phyloP scores from a whole-genome alignment of 2,888 invertebrate species.

The Chrysolina haemoptera region DNA sequence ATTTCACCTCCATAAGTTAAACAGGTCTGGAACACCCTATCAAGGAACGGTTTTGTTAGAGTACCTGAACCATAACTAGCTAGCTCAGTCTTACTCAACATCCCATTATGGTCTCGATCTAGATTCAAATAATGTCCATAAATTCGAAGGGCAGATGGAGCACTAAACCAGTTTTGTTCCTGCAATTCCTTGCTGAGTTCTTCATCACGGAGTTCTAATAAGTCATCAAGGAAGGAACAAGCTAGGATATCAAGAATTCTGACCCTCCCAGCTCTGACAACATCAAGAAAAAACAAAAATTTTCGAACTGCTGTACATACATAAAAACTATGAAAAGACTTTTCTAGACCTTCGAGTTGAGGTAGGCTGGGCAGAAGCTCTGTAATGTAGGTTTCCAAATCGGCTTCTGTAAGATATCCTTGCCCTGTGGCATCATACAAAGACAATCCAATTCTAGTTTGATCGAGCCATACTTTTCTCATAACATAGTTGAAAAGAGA shows the following conservation, averaged over 20 bases:
- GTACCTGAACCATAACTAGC: constrained; percentile 93
- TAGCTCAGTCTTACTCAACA: constrained; percentile 93
- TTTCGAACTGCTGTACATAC: constrained; percentile 96
- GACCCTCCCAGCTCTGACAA: constrained; percentile 88
- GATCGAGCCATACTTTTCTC: constrained; percentile 95
- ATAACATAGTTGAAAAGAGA: constrained; percentile 95
- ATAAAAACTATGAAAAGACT: constrained; percentile 96
- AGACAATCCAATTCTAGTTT: constrained; percentile 93
- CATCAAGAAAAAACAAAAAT: constrained; percentile 96
- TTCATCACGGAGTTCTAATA: constrained; percentile 78
- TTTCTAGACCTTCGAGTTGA: constrained; percentile 91
- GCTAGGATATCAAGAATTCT: constrained; percentile 92
- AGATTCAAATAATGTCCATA: constrained; percentile 95
- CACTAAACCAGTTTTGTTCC: constrained; percentile 94
- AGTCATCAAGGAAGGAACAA: constrained; percentile 92
- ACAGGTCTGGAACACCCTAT: constrained; percentile 95
- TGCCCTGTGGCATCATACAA: constrained; percentile 95
- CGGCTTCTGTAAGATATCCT: constrained; percentile 75
- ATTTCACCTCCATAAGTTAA: constrained; percentile 95
- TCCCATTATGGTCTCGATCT: constrained; percentile 95
- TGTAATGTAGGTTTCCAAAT: constrained; percentile 94
- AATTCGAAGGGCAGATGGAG: constrained; percentile 88
- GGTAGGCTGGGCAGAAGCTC: constrained; percentile 94
- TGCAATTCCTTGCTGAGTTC: constrained; percentile 83
- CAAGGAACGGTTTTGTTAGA: constrained; percentile 90